Evolutionary conservation across 2,888 invertebrate genomes (phyloP).

Genomic region (Mythimna impura): DNA sequence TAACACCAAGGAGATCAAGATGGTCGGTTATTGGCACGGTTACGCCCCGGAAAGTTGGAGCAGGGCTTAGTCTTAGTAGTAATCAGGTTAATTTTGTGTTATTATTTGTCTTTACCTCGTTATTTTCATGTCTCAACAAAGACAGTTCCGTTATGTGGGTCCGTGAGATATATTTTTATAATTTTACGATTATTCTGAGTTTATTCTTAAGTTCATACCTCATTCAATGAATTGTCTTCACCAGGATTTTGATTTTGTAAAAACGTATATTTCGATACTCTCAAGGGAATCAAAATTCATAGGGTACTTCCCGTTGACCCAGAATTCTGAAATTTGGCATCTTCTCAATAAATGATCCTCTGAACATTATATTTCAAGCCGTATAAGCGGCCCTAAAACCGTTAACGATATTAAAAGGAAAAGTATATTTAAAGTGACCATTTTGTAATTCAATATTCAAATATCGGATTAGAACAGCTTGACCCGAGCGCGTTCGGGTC

Average conservation of each 20-base stretch:
- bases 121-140: background rate
- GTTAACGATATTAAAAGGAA: conserved; percentile 41
- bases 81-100: conserved; percentile 29
- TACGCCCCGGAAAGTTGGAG: too few species aligned
- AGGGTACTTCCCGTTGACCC: too few species aligned
- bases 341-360: too few species aligned
- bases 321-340: too few species aligned
- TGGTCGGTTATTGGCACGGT: too few species aligned
- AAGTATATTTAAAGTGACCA: conserved; percentile 47
- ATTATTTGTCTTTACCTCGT: conserved; percentile 10
- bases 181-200: background rate
- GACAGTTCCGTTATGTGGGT: conserved; percentile 3
- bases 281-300: too few species aligned
- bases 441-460: conserved; percentile 66
- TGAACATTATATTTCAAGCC: background rate
- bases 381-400: background rate
- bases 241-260: too few species aligned
- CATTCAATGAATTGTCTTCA: too few species aligned
- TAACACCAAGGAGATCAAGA: too few species aligned
- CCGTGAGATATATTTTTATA: background rate
- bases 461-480: conserved; percentile 67
- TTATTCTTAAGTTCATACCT: background rate
- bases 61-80: conserved; percentile 25
- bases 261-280: too few species aligned
- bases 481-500: conserved; percentile 70